Conservation (phyloP, 2,888 invertebrate species). For the Teleogryllus oceanicus region DNA sequence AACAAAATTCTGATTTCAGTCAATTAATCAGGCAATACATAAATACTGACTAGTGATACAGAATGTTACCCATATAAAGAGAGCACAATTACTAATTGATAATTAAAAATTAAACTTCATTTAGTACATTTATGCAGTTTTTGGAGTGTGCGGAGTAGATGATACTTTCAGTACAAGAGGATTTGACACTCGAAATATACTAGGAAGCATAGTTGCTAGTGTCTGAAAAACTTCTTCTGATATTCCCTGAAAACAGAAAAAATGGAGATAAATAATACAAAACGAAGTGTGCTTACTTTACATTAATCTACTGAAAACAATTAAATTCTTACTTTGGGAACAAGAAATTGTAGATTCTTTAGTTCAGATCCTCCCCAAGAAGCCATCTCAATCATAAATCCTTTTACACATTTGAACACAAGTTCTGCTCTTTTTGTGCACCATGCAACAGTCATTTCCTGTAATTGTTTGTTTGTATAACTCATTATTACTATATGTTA, state of each 20-base stretch:
- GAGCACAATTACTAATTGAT: too few relatives aligned
- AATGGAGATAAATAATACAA: background rate
- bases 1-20: too few relatives aligned
- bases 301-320: conserved; percentile 21
- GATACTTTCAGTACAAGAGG: conserved; percentile 72
- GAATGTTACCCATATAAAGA: too few relatives aligned
- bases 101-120: too few relatives aligned
- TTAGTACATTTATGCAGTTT: conserved; percentile 39
- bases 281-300: background rate
- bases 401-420: conserved; percentile 98
- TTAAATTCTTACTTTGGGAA: conserved; percentile 63
- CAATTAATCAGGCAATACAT: too few relatives aligned
- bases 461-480: conserved; percentile 37
- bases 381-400: conserved; percentile 98
- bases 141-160: conserved; percentile 48
- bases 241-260: conserved; percentile 57
- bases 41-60: too few relatives aligned
- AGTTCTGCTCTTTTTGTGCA: conserved; percentile 93
- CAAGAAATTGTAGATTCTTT: conserved; percentile 80
- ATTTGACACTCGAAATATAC: conserved; percentile 92
- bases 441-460: conserved; percentile 96
- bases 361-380: conserved; percentile 88
- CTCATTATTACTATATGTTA: background rate
- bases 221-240: conserved; percentile 78
- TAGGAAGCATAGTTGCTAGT: conserved; percentile 82